Base-by-base conservation (phyloP, 1,140 invertebrate genomes). In the Heliconius hermathena region DNA sequence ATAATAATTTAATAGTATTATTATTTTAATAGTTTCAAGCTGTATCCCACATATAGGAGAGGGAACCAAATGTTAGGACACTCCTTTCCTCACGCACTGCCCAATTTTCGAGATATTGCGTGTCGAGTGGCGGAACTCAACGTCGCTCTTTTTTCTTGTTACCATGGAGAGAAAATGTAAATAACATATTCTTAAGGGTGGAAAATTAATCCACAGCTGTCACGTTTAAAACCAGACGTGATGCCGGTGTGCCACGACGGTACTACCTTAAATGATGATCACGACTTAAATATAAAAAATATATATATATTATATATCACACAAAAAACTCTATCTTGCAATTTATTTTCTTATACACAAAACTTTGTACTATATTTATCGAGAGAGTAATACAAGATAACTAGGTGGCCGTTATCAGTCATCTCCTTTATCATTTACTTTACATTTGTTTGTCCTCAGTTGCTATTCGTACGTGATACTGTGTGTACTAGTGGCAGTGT, bases 341-440 rank as follows among this genome's bases (percentile, higher is more conserved):
- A 9, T 5, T 57, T 22, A 2, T 22, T 60, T 60, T 60, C 22
- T 26, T n/a, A 66, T 29, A 66, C 0, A 29, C 8, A 57, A 22
- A n/a, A 66, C 1, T 29, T 66, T 26, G 8, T 13, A 22, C 29
- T 29, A 66, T 66, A 22, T 60, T 60, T 66, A 66, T 29, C 60
- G 60, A 29, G 60, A 66, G 13, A 26, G 13, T 8, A n/a, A 16
- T 66, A 29, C 0, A n/a, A 29, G 60, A 66, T 66, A 66, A 11
- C n/a, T 11, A 29, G 13, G 60, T 16, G 26, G 0, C 22, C 57
- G 72, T 79, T 79, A 79, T 79, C 77, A 79, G 77, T 71, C 38
- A 60, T 79, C 77, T 79, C 57, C 36, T 49, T 71, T 79, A 74
- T 78, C 71, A 73, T 57, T 66, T 66, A 66, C 60, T 66, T 66